phyloP scores from a whole-genome alignment of 2,113 vertebrate genomes.

The Progne subis region DNA sequence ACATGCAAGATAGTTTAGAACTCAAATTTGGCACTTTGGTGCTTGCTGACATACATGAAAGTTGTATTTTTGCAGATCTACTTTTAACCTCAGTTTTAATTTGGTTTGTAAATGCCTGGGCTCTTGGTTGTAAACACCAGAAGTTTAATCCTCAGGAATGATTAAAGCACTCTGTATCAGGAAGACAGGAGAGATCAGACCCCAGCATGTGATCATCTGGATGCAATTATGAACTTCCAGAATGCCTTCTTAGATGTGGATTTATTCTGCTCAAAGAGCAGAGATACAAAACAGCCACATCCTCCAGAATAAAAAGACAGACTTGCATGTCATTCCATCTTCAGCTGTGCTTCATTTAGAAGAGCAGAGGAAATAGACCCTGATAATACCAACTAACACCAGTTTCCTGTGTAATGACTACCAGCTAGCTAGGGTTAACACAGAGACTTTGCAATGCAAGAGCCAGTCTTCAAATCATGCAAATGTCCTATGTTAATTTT shows the following conservation, averaged over 20 bases:
- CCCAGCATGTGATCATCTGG: not conserved
- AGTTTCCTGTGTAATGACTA: not conserved
- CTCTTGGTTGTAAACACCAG: not conserved
- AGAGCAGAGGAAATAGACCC: not conserved
- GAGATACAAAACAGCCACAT: constrained; percentile 47
- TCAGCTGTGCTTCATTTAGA: constrained; percentile 14
- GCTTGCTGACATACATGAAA: not conserved
- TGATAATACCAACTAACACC: not conserved
- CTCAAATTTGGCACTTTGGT: not conserved
- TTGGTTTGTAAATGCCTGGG: not conserved
- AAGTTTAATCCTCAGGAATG: not conserved
- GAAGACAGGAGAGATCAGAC: not conserved
- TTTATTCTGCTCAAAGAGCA: not conserved
- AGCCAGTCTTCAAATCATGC: not conserved
- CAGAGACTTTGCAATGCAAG: not conserved
- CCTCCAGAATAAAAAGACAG: not conserved
- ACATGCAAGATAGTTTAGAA: not conserved
- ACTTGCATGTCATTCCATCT: not conserved
- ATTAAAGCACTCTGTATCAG: not conserved
- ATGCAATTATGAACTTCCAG: not conserved
- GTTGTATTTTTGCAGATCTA: not conserved
- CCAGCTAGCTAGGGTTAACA: not conserved
- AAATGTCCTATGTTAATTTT: not conserved
- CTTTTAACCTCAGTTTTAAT: not conserved
- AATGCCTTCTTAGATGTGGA: constrained; percentile 42